A percentile compares a stretch with the other conserved stretches of the same genome.
Conservation (phyloP, 1,140 invertebrate genomes). For the Atta cephalotes region DNA sequence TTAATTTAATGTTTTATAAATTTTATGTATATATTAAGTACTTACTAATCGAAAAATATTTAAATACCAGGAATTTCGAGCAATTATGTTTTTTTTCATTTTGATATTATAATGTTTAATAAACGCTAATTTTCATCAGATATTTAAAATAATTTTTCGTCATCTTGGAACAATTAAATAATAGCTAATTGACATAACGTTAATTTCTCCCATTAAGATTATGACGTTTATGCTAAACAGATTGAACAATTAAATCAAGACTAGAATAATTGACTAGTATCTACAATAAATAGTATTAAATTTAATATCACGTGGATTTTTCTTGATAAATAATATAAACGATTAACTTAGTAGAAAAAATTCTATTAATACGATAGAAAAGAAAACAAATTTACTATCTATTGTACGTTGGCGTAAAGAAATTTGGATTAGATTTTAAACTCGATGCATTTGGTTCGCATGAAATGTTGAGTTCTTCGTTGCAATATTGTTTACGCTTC, state of each 20-base stretch:
- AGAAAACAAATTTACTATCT: background rate
- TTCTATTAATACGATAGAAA: background rate
- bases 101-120: background rate
- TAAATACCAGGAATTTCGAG: background rate
- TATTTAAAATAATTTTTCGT: background rate
- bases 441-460: conserved; percentile 18
- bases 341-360: background rate
- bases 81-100: too few relatives aligned
- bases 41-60: background rate
- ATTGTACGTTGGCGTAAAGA: background rate
- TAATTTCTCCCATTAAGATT: background rate
- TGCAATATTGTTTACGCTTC: conserved; percentile 48
- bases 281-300: background rate
- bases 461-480: conserved; percentile 34
- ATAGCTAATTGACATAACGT: too few relatives aligned
- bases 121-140: background rate
- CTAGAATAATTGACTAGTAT: background rate
- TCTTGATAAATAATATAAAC: background rate
- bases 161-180: background rate
- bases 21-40: background rate
- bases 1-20: background rate
- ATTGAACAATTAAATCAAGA: background rate
- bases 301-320: background rate
- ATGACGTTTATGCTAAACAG: background rate
- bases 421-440: conserved; percentile 15